A percentile compares a stretch with the other conserved stretches of the same genome.
Conservation (phyloP, 2,113 vertebrate species). For the Gyps fulvus region DNA sequence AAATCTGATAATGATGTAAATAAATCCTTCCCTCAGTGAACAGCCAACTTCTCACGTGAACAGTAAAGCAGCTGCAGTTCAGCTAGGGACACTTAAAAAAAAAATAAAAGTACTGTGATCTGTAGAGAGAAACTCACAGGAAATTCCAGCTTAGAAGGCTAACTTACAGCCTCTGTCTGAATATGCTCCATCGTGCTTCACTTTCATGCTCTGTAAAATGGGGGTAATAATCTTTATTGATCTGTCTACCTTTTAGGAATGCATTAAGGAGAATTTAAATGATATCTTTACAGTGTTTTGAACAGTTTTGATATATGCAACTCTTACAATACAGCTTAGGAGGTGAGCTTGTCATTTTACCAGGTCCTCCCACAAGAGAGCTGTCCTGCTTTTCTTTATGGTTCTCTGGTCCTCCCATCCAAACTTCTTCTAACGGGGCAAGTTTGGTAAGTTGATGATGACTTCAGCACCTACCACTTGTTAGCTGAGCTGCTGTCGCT, state of each 20-base stretch:
- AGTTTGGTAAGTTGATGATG: neutral
- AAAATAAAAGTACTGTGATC: neutral
- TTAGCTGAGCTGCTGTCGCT: neutral
- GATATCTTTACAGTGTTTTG: neutral
- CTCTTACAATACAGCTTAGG: neutral
- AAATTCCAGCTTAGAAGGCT: neutral
- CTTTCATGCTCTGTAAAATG: neutral
- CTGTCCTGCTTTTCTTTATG: neutral
- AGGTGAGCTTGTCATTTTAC: neutral
- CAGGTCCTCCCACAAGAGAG: neutral
- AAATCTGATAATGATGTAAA: neutral
- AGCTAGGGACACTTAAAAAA: neutral
- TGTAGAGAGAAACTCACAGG: neutral
- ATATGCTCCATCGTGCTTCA: neutral
- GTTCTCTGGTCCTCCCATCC: neutral
- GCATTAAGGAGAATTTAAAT: slow-evolving; percentile 18
- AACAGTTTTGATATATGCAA: neutral
- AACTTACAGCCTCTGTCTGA: neutral
- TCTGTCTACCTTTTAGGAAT: neutral
- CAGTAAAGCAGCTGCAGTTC: neutral
- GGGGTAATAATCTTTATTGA: slow-evolving; percentile 14
- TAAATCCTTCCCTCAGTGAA: neutral
- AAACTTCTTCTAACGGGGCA: neutral
- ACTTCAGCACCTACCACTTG: neutral
- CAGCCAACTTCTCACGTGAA: neutral